These are phyloP conservation scores for Oxyscelio sp. DNA, from an alignment of 2,888 invertebrate genomes.

Conservation along the genomic window DNA sequence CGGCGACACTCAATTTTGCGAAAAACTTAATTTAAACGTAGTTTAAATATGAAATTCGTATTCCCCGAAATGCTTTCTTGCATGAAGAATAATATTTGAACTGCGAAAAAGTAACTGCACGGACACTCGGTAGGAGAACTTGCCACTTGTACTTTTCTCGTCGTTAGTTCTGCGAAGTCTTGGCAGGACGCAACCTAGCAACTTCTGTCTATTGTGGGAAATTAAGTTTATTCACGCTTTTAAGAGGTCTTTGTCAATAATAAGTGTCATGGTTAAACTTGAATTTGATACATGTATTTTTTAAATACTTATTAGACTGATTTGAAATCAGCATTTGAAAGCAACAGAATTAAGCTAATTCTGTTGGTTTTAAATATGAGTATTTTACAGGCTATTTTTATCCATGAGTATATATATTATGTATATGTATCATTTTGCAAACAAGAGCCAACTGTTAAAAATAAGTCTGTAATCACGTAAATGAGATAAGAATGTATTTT, in stretches of 20 bases:
- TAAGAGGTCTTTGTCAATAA: conserved; percentile 17
- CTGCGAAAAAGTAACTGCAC: conserved; percentile 26
- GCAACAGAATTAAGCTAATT: too few species aligned
- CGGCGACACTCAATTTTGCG: background rate
- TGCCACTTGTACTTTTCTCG: conserved; percentile 52
- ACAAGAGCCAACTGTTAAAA: conserved; percentile 19
- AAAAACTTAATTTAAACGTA: background rate
- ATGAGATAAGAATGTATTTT: background rate
- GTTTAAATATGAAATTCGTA: conserved; percentile 4
- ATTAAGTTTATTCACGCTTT: conserved; percentile 29
- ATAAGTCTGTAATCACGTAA: conserved; percentile 7
- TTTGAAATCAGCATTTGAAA: too few species aligned
- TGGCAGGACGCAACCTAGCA: conserved; percentile 24
- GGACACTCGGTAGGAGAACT: conserved; percentile 22
- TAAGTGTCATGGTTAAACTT: too few species aligned
- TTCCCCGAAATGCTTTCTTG: conserved; percentile 26
- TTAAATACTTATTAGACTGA: too few species aligned
- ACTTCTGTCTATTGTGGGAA: conserved; percentile 40
- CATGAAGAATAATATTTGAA: conserved; percentile 14
- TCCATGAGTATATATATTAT: background rate
- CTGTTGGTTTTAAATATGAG: too few species aligned
- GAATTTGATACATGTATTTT: too few species aligned
- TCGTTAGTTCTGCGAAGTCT: conserved; percentile 35
- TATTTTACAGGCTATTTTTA: too few species aligned
- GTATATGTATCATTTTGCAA: conserved; percentile 10